These are phyloP conservation scores for Andrena marginata DNA, from an alignment of 2,888 invertebrate species.

Conservation along the genomic window DNA sequence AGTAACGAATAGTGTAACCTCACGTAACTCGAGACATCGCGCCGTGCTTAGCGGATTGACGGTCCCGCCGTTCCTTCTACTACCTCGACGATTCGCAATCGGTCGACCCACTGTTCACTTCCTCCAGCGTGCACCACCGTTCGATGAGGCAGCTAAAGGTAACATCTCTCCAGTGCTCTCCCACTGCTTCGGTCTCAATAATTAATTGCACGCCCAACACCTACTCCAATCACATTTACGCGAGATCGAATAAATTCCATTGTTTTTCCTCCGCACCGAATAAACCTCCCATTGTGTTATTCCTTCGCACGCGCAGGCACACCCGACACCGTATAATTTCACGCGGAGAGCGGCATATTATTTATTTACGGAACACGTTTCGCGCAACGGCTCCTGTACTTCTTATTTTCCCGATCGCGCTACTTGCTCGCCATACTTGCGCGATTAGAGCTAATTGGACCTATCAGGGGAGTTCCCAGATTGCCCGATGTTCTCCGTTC, in stretches of 20 bases:
- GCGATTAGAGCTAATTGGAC: slow-evolving; percentile 12
- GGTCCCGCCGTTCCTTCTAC: background rate
- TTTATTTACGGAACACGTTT: background rate
- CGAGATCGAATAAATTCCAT: background rate
- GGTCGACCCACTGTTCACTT: background rate
- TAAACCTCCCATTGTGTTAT: too few species aligned
- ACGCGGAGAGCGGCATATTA: background rate
- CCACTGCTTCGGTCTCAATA: background rate
- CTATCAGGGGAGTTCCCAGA: background rate
- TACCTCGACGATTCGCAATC: background rate
- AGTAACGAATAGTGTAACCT: slow-evolving; percentile 51
- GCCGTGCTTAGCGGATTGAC: background rate
- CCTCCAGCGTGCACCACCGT: background rate
- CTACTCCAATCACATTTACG: background rate
- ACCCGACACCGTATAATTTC: too few species aligned
- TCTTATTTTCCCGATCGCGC: background rate
- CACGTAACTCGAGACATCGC: slow-evolving; percentile 44
- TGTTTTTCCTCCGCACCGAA: background rate
- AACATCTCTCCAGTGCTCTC: background rate
- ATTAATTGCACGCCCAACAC: too few species aligned
- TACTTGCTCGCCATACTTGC: background rate
- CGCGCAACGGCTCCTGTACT: background rate
- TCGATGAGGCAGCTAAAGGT: too few species aligned
- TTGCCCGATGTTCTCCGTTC: background rate
- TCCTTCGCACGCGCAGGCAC: too few species aligned